Evolutionary conservation across 2,888 invertebrate genomes (phyloP), one percentile per base, ranked within the genome.

Genomic region (Ectemnius cavifrons): DNA sequence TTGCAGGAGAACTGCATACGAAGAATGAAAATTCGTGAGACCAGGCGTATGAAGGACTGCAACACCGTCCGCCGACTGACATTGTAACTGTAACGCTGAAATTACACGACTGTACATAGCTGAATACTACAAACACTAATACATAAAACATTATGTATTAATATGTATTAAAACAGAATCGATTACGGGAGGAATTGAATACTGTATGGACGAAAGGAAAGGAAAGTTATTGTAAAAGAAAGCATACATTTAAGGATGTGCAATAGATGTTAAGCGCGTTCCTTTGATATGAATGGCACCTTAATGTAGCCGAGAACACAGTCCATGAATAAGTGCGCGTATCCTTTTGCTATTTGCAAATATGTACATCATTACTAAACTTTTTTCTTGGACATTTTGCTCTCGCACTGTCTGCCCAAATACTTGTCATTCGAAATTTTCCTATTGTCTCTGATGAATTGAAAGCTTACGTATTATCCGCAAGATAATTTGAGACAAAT

Each of bases 111-210:
- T 88, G 86, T 88, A 87, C 68, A 88, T 86, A 87, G 71, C 62
- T 78, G 82, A 58, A 73, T 57, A 75, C 72, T 71, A 75, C 75
- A 81, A 84, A 84, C 84, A 82, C 77, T 83, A 82, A 85, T 88
- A 87, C 80, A 88, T 87, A 85, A 86, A 80, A 77, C 71, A 70
- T 81, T 80, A 78, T 78, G 84, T 86, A 87, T 84, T 86, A 88
- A 82, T 87, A 83, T 75, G 78, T 85, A 84, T 86, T 86, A 87
- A 84, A 81, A 72, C 77, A 71, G 71, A 78, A 76, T 73, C 81
- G 77, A 79, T 81, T 73, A 77, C 64, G 66, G 68, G 77, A 79
- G 82, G 80, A 83, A 81, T 84, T 84, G 80, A 85, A 71, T 82
- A 81, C 71, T 67, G 62, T 73, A 69, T 57, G 64, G 64, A 65